Evolutionary conservation across 2,888 invertebrate genomes (phyloP).

Genomic region (Calameuta idolon): DNA sequence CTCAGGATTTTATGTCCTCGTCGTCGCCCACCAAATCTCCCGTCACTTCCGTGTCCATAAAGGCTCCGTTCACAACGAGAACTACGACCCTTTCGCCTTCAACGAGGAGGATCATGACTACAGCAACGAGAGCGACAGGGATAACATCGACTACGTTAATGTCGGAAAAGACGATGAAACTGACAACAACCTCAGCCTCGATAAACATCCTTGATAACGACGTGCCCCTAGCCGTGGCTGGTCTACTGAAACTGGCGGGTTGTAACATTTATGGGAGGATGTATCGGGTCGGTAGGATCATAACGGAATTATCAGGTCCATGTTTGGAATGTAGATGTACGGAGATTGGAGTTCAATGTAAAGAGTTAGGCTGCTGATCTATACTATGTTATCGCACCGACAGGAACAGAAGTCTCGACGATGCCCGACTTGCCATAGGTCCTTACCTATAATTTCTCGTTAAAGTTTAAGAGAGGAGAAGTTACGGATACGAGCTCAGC

Average conservation of each 20-base stretch:
- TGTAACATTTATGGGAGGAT: slow-evolving; percentile 92
- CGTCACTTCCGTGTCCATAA: not conserved
- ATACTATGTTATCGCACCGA: slow-evolving; percentile 1
- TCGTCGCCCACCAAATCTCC: not conserved
- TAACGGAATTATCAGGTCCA: slow-evolving; percentile 83
- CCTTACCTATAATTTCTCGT: slow-evolving; percentile 7
- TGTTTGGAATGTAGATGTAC: slow-evolving; percentile 90
- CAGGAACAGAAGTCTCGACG: slow-evolving; percentile 2
- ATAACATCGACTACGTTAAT: slow-evolving; percentile 34
- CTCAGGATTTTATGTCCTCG: slow-evolving; percentile 16
- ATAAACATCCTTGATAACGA: slow-evolving; percentile 45
- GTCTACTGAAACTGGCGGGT: slow-evolving; percentile 82
- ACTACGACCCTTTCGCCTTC: slow-evolving; percentile 23
- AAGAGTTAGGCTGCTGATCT: slow-evolving; percentile 72
- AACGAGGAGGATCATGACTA: slow-evolving; percentile 3
- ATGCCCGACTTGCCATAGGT: slow-evolving; percentile 20
- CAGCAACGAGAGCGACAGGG: slow-evolving; percentile 24
- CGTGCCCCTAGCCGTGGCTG: slow-evolving; percentile 65
- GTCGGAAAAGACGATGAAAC: slow-evolving; percentile 43
- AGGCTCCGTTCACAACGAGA: slow-evolving; percentile 24
- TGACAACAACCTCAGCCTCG: slow-evolving; percentile 33
- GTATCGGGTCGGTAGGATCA: slow-evolving; percentile 86
- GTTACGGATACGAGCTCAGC: not conserved
- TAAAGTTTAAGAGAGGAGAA: not conserved
- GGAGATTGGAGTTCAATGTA: slow-evolving; percentile 87